Conservation (phyloP, 2,797 vertebrate species). For the Synanceia verrucosa region DNA sequence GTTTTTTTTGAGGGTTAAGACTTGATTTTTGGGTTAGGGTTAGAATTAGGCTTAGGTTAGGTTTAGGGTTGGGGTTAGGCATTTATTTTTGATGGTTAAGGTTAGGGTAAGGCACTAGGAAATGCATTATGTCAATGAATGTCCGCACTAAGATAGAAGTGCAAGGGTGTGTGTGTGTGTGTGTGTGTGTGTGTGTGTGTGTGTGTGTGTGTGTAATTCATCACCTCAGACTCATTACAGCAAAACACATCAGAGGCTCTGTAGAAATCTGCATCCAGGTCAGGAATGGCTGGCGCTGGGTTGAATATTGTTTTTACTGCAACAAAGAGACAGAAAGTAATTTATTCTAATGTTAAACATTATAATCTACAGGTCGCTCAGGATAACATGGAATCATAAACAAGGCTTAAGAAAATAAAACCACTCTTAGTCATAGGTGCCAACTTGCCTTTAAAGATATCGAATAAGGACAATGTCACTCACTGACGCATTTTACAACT, state of each 20-base stretch:
- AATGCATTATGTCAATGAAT: too few species aligned
- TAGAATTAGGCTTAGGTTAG: too few species aligned
- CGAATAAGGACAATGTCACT: constrained; percentile 16
- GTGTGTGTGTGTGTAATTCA: constrained; percentile 44
- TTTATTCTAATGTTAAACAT: constrained; percentile 17
- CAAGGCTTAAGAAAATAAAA: neutral
- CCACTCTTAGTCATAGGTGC: constrained; percentile 15
- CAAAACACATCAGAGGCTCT: constrained; percentile 91
- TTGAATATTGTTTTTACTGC: constrained; percentile 97
- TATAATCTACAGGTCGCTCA: constrained; percentile 9
- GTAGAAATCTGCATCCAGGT: constrained; percentile 91
- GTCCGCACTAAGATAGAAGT: too few species aligned
- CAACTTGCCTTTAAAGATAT: constrained; percentile 22
- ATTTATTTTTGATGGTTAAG: too few species aligned
- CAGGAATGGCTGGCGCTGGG: constrained; percentile 90
- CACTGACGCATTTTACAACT: constrained; percentile 37
- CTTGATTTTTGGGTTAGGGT: too few species aligned
- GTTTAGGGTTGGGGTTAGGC: too few species aligned
- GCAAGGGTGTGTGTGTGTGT: neutral
- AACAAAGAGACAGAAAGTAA: constrained; percentile 49
- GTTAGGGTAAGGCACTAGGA: too few species aligned
- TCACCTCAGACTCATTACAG: constrained; percentile 99
- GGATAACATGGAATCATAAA: constrained; percentile 16
- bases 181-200: constrained; percentile 23
- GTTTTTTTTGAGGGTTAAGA: too few species aligned